A percentile compares a stretch with the other conserved stretches of the same genome.
phyloP scores from a whole-genome alignment of 2,888 invertebrate genomes.

The Erynnis tages region DNA sequence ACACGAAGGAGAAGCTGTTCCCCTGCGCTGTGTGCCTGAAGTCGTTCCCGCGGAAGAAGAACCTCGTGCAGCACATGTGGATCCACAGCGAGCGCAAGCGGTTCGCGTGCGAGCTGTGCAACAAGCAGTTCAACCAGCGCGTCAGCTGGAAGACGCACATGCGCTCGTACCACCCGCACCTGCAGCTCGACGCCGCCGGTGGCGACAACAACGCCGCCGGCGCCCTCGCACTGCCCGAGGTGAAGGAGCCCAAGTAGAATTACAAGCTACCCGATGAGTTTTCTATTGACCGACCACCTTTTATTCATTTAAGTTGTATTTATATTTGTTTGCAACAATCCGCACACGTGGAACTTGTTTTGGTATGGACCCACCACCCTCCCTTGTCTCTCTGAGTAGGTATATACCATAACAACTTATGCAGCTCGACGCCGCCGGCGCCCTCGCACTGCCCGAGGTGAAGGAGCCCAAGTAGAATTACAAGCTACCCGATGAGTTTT shows the following conservation, averaged over 20 bases:
- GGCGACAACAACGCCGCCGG: neutral
- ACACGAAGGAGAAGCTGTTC: constrained; percentile 75
- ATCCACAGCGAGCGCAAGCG: constrained; percentile 67
- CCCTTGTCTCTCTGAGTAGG: no score
- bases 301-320: no score
- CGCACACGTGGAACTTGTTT: no score
- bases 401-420: no score
- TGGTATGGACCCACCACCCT: no score
- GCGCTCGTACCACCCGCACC: constrained; percentile 65
- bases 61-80: constrained; percentile 69
- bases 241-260: neutral
- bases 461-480: neutral
- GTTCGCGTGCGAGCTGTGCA: constrained; percentile 63
- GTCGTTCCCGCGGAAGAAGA: constrained; percentile 65
- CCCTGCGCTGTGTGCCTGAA: constrained; percentile 75
- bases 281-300: no score
- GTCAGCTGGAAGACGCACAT: constrained; percentile 72
- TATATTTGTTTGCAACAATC: no score
- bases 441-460: neutral
- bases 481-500: no score
- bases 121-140: constrained; percentile 67
- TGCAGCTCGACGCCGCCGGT: constrained; percentile 46
- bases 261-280: no score
- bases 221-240: neutral
- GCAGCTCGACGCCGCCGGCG: constrained; percentile 36